These are phyloP conservation scores for Anas platyrhynchos DNA, from an alignment of 2,113 vertebrate species.

Conservation along the genomic window DNA sequence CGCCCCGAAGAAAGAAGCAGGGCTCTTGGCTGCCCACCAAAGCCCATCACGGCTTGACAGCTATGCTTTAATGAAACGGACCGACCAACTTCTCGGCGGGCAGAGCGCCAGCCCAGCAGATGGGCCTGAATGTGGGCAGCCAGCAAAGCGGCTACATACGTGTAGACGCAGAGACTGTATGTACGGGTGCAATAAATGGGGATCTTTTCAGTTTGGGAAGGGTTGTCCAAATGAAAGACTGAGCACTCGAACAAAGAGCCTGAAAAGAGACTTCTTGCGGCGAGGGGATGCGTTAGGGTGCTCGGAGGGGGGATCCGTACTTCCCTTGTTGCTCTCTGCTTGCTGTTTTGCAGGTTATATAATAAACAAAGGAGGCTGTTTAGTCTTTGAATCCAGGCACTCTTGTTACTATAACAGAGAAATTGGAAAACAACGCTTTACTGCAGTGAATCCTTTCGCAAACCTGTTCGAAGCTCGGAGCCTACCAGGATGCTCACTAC, in stretches of 20 bases:
- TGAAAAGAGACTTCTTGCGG: background rate
- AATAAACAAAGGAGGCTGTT: conserved; percentile 53
- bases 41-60: conserved; percentile 58
- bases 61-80: conserved; percentile 33
- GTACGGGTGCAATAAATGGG: background rate
- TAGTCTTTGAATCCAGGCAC: conserved; percentile 22
- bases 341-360: conserved; percentile 33
- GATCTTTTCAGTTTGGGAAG: background rate
- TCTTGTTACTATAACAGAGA: conserved; percentile 19
- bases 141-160: conserved; percentile 23
- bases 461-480: background rate
- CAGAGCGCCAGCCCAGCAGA: conserved; percentile 72
- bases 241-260: background rate
- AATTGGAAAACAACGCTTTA: conserved; percentile 36
- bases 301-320: background rate
- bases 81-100: conserved; percentile 51
- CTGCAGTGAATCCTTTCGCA: background rate
- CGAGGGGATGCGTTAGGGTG: background rate
- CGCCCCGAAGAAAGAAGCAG: conserved; percentile 41
- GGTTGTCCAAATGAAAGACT: conserved; percentile 18
- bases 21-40: conserved; percentile 64
- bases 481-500: background rate
- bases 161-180: conserved; percentile 3
- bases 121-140: conserved; percentile 64
- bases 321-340: conserved; percentile 23